phyloP scores from a whole-genome alignment of 2,113 vertebrate genomes.

The Typhlomys cinereus region DNA sequence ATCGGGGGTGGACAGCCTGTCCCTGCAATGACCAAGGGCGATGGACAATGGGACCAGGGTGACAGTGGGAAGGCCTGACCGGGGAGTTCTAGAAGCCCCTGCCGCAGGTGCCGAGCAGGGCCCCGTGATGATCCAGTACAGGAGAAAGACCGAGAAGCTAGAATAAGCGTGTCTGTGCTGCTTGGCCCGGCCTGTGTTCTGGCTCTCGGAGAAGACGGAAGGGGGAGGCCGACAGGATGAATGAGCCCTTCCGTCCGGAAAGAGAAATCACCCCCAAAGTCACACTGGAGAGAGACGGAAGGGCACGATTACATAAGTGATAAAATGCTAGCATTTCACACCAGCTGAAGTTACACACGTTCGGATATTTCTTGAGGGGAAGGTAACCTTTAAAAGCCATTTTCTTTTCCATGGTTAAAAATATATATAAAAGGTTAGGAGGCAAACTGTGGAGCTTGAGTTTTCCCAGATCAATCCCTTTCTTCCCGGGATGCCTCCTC shows the following conservation, averaged over 20 bases:
- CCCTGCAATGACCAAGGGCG: no score
- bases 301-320: constrained; percentile 1
- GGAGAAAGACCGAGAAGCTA: not conserved
- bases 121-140: fast-evolving
- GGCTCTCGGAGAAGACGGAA: not conserved
- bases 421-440: constrained; percentile 24
- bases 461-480: constrained; percentile 42
- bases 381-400: constrained; percentile 54
- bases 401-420: constrained; percentile 43
- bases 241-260: fast-evolving
- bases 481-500: not conserved
- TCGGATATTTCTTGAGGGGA: constrained; percentile 48
- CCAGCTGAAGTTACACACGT: not conserved
- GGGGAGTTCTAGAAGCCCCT: not conserved
- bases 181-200: not conserved
- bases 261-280: not conserved
- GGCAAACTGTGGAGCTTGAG: constrained; percentile 5
- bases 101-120: not conserved
- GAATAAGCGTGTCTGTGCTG: not conserved
- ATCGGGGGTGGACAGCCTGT: fast-evolving
- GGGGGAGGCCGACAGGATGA: fast-evolving
- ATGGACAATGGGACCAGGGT: fast-evolving
- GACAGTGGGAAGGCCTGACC: not conserved
- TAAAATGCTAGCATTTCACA: constrained; percentile 44
- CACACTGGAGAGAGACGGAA: not conserved